phyloP scores from a whole-genome alignment of 2,888 invertebrate species.

The Stratiomys singularior region DNA sequence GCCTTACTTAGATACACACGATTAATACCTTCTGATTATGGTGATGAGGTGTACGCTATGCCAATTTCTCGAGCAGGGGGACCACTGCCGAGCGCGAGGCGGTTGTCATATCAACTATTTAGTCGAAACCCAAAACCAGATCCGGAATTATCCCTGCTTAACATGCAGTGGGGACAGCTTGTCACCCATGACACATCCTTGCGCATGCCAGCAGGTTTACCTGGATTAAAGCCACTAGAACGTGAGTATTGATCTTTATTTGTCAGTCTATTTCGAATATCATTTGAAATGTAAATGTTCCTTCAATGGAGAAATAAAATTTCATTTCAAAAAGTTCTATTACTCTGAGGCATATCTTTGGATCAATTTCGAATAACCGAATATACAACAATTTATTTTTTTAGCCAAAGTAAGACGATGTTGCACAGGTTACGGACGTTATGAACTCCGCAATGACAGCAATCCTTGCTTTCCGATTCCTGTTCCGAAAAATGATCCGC shows the following conservation, averaged over 20 bases:
- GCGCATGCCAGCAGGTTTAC: slow-evolving; percentile 47
- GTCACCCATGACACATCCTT: slow-evolving; percentile 54
- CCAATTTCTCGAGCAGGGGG: neutral
- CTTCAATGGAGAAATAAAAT: no score
- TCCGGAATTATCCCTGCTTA: neutral
- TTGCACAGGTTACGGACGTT: slow-evolving; percentile 69
- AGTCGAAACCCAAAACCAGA: neutral
- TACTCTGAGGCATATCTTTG: no score
- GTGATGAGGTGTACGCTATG: slow-evolving; percentile 2
- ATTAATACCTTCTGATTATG: slow-evolving; percentile 1
- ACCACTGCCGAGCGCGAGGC: slow-evolving; percentile 22
- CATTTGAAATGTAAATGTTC: neutral
- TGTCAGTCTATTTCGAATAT: neutral
- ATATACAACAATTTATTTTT: no score
- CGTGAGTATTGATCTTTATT: neutral
- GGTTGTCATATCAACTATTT: slow-evolving; percentile 1
- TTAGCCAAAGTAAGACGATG: slow-evolving; percentile 76
- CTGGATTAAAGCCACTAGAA: slow-evolving; percentile 16
- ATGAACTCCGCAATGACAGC: neutral
- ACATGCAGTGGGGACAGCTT: slow-evolving; percentile 29
- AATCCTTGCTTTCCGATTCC: slow-evolving; percentile 68
- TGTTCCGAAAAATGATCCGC: slow-evolving; percentile 69
- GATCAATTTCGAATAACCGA: no score
- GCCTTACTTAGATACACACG: slow-evolving; percentile 1
- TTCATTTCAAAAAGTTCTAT: no score